Evolutionary conservation across 2,888 invertebrate species (phyloP).

Genomic region (Conchocele bisecta): DNA sequence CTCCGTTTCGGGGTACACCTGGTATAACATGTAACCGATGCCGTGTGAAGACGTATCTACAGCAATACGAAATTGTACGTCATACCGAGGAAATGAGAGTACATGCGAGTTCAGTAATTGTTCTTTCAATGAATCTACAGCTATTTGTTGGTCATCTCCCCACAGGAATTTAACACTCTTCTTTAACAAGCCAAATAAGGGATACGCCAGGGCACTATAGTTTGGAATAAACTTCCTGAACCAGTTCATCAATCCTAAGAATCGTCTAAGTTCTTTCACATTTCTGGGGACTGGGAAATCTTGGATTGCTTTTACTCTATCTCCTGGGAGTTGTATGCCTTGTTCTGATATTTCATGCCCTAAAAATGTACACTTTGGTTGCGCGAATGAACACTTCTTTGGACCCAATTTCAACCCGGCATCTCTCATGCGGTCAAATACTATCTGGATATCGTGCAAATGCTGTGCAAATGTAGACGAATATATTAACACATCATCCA

Average conservation of each 20-base stretch:
- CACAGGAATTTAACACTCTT: constrained; percentile 9
- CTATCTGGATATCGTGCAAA: not conserved
- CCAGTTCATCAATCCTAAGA: constrained; percentile 18
- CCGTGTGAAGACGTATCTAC: constrained; percentile 15
- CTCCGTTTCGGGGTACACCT: constrained; percentile 7
- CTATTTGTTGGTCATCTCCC: not conserved
- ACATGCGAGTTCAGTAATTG: not conserved
- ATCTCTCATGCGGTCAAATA: not conserved
- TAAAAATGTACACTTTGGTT: not conserved
- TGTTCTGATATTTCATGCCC: constrained; percentile 14
- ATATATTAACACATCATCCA: constrained; percentile 12
- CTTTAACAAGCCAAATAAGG: not conserved
- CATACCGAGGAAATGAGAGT: constrained; percentile 20
- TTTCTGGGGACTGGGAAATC: constrained; percentile 1
- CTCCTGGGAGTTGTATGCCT: not conserved
- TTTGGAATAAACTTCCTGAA: constrained; percentile 17
- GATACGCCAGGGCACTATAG: constrained; percentile 3
- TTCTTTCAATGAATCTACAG: constrained; percentile 10
- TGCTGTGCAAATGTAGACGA: constrained; percentile 20
- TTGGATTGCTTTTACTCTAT: not conserved
- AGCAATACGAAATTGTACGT: constrained; percentile 8
- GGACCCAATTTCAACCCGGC: constrained; percentile 9
- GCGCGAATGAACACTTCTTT: constrained; percentile 7
- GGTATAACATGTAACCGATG: constrained; percentile 35
- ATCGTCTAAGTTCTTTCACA: not conserved